These are phyloP conservation scores for Papilio gigon DNA, from an alignment of 2,888 invertebrate species.

Conservation along the genomic window DNA sequence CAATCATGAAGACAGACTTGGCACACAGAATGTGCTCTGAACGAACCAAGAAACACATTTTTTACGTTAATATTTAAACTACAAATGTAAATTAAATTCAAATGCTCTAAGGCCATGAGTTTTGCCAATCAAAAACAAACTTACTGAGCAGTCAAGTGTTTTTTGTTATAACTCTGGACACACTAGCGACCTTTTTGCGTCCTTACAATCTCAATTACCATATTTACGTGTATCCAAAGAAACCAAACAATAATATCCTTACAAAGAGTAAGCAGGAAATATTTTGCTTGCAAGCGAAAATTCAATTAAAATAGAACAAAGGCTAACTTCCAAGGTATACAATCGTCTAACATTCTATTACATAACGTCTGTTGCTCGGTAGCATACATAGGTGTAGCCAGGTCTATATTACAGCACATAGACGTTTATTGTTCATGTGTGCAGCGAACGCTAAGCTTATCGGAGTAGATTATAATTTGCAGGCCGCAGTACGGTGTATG, in stretches of 20 bases:
- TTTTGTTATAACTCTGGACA: neutral
- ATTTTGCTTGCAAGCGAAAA: neutral
- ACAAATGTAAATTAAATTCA: neutral
- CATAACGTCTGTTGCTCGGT: neutral
- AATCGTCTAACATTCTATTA: constrained; percentile 10
- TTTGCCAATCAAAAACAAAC: neutral
- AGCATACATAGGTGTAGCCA: neutral
- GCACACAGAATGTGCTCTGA: no score
- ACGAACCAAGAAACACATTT: no score
- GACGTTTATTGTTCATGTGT: neutral
- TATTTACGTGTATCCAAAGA: neutral
- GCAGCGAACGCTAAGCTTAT: constrained; percentile 22
- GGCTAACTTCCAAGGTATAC: neutral
- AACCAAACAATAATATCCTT: neutral
- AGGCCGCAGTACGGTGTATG: constrained; percentile 3
- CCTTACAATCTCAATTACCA: neutral
- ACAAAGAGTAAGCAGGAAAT: neutral
- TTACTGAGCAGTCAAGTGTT: neutral
- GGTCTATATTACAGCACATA: neutral
- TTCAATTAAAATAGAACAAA: neutral
- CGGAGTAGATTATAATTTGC: constrained; percentile 14
- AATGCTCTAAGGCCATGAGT: neutral
- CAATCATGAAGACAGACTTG: no score
- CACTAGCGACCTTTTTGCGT: neutral
- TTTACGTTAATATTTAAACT: no score